phyloP scores from a whole-genome alignment of 2,113 vertebrate species.

The Orcinus orca region DNA sequence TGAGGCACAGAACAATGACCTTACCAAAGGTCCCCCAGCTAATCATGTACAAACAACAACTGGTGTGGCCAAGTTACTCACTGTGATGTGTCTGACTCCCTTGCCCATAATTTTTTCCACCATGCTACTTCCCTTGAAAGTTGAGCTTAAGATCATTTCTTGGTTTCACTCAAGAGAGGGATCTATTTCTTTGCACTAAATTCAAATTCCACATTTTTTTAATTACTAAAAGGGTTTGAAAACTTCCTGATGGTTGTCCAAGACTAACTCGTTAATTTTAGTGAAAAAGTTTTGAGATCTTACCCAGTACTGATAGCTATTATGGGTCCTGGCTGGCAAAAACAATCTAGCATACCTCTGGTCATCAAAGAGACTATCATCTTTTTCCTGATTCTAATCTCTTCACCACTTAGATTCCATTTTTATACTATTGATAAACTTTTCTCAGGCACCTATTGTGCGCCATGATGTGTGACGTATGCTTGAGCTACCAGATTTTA shows the following conservation, averaged over 20 bases:
- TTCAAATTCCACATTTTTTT: background rate
- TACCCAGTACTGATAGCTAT: background rate
- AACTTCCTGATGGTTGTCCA: background rate
- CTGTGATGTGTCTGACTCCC: background rate
- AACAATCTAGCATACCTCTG: background rate
- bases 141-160: background rate
- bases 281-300: background rate
- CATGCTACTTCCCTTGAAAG: background rate
- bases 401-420: background rate
- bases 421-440: background rate
- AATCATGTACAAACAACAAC: background rate
- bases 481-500: background rate
- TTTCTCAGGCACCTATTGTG: background rate
- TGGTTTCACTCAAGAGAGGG: background rate
- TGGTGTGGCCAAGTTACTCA: background rate
- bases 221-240: background rate
- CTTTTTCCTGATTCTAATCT: background rate
- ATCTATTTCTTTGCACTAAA: background rate
- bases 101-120: background rate
- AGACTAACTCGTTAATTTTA: background rate
- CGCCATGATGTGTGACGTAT: background rate
- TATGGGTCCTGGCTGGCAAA: background rate
- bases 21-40: background rate
- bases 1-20: background rate
- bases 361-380: background rate